A percentile compares a stretch with the other conserved stretches of the same genome.
Evolutionary conservation across 53 echinoderm and acorn worm species (phyloP).

Genomic region (Pentamera pediparva): DNA sequence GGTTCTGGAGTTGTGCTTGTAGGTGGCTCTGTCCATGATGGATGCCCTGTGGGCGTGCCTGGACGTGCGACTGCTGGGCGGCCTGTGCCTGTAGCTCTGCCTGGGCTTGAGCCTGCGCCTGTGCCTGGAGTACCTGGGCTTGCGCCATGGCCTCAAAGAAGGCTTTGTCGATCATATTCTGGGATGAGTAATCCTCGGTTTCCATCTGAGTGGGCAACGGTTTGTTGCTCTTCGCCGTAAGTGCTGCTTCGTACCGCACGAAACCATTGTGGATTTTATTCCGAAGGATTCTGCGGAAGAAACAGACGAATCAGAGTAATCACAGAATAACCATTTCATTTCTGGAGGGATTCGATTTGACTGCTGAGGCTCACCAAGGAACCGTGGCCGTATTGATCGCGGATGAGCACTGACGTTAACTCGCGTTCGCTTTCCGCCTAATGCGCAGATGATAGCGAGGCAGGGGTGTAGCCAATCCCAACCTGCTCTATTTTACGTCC

Average conservation of each 20-base stretch:
- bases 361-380: too few species aligned
- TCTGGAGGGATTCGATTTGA: too few species aligned
- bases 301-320: too few species aligned
- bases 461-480: too few species aligned
- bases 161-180: constrained; percentile 8
- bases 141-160: constrained; percentile 40
- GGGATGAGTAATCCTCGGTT: constrained; percentile 5
- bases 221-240: constrained; percentile 65
- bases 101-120: constrained; percentile 3
- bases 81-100: not conserved
- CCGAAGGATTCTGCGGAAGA: constrained; percentile 79
- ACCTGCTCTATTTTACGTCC: too few species aligned
- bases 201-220: not conserved
- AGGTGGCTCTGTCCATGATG: not conserved
- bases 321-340: too few species aligned
- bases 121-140: constrained; percentile 19
- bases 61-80: constrained; percentile 3
- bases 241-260: constrained; percentile 64
- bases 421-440: too few species aligned
- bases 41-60: not conserved
- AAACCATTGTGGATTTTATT: constrained; percentile 91
- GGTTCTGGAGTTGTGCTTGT: constrained; percentile 7
- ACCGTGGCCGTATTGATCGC: too few species aligned
- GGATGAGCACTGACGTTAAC: too few species aligned
- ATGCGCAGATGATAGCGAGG: too few species aligned